Evolutionary conservation across 2,113 vertebrate species (phyloP).

Genomic region (Acinonyx jubatus): DNA sequence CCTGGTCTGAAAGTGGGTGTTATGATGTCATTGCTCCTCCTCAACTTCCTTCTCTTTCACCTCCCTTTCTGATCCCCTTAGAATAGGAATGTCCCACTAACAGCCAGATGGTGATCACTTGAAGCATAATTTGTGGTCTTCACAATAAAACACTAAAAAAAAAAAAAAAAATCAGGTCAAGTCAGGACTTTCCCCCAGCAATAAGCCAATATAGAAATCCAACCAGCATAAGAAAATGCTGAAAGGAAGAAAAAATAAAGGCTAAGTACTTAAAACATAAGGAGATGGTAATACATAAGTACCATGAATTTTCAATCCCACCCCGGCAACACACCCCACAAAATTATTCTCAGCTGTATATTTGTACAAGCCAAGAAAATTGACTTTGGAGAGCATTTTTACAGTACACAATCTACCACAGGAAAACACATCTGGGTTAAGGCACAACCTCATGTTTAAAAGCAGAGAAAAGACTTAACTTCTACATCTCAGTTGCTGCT

Average conservation of each 20-base stretch:
- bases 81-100: conserved; percentile 15
- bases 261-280: neutral
- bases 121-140: neutral
- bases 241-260: neutral
- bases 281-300: neutral
- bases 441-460: neutral
- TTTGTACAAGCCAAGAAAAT: neutral
- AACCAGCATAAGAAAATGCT: neutral
- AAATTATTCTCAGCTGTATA: conserved; percentile 45
- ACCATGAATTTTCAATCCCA: neutral
- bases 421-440: conserved; percentile 16
- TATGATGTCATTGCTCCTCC: neutral
- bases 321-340: neutral
- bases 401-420: neutral
- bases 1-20: neutral
- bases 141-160: neutral
- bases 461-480: conserved; percentile 33
- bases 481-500: neutral
- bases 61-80: neutral
- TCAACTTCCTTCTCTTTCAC: conserved; percentile 31
- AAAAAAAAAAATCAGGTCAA: conserved; percentile 25
- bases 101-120: neutral
- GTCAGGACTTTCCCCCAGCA: neutral
- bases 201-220: neutral
- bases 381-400: conserved; percentile 24